These are phyloP conservation scores for Xenus cinereus DNA, from an alignment of 2,113 vertebrate genomes.

Conservation along the genomic window DNA sequence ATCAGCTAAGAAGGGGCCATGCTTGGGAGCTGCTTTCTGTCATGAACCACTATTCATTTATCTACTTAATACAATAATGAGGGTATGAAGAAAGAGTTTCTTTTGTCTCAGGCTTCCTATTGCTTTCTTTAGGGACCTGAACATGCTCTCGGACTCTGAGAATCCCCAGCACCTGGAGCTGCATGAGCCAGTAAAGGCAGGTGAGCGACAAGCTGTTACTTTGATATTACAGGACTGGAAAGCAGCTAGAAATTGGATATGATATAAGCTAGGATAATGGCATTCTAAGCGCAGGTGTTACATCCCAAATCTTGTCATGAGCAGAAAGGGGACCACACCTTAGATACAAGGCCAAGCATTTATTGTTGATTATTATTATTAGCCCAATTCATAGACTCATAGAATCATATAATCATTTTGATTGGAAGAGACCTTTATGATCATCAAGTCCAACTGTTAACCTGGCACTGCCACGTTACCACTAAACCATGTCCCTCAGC, in stretches of 20 bases:
- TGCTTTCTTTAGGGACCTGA: constrained; percentile 86
- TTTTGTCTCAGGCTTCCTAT: constrained; percentile 65
- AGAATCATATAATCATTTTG: background rate
- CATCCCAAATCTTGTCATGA: background rate
- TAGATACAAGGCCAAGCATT: background rate
- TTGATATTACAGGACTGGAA: background rate
- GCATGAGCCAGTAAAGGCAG: constrained; percentile 85
- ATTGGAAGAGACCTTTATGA: background rate
- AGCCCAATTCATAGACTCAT: background rate
- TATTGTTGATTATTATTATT: background rate
- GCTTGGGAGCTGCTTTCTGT: constrained; percentile 73
- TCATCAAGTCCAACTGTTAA: background rate
- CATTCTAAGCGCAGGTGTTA: background rate
- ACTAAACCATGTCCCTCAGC: background rate
- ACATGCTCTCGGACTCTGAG: constrained; percentile 92
- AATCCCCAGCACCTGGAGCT: constrained; percentile 90
- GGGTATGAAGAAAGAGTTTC: constrained; percentile 38
- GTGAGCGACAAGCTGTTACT: constrained; percentile 71
- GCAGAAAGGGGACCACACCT: background rate
- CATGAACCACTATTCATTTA: constrained; percentile 80
- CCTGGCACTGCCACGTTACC: background rate
- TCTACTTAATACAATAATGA: constrained; percentile 46
- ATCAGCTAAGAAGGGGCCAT: constrained; percentile 62
- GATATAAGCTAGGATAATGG: background rate
- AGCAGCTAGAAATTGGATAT: background rate